Conservation (phyloP, 1,140 invertebrate genomes). For the Bombus confusus region DNA sequence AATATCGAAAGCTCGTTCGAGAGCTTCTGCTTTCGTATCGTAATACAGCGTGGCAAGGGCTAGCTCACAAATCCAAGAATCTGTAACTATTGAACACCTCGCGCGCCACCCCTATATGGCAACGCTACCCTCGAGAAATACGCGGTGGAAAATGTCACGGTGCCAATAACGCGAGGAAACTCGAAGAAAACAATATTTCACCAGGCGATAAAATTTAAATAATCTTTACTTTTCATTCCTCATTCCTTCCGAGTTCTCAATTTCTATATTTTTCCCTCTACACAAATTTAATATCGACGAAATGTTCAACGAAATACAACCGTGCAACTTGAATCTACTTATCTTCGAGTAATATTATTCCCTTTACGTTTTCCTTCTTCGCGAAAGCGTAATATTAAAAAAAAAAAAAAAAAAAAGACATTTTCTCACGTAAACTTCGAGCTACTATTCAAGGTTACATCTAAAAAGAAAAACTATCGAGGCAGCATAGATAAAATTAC, state of each 20-base stretch:
- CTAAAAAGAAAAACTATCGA: too few species aligned
- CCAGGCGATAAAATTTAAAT: neutral
- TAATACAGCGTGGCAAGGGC: neutral
- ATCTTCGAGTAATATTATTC: too few species aligned
- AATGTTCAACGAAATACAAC: too few species aligned
- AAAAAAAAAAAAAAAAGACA: too few species aligned
- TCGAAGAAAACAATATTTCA: neutral
- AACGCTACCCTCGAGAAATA: conserved; percentile 7
- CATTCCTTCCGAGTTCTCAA: neutral
- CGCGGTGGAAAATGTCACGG: neutral
- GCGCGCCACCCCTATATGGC: neutral
- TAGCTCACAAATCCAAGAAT: neutral
- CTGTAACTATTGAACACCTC: conserved; percentile 11
- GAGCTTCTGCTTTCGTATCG: neutral
- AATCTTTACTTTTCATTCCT: neutral
- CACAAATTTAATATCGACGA: too few species aligned
- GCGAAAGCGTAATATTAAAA: too few species aligned
- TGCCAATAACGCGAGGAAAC: neutral
- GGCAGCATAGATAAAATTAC: too few species aligned
- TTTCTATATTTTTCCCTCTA: neutral
- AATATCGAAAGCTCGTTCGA: conserved; percentile 13
- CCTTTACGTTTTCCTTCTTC: too few species aligned
- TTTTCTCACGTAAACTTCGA: too few species aligned
- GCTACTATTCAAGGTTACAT: too few species aligned
- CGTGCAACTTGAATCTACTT: too few species aligned